Base-by-base conservation (phyloP, 1,140 invertebrate genomes). In the Ladona fulva region DNA sequence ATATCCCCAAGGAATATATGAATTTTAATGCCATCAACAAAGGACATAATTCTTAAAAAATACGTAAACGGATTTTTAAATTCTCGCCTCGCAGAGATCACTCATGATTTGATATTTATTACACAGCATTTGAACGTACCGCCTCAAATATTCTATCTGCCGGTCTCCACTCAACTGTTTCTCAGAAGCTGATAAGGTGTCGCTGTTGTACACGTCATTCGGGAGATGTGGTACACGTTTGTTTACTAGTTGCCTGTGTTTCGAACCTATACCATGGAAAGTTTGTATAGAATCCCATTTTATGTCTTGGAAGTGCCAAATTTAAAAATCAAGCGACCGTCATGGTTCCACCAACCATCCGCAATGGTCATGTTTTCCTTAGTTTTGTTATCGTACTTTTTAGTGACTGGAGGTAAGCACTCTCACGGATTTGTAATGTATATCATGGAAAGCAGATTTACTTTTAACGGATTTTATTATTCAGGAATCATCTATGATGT, bases 401-500 rank as follows among this genome's bases (percentile, higher is more conserved):
- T 99, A 79, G 97, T 99, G 59, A 99, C 97, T 77, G 97, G 97
- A 91, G 97, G 97, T 97, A 88, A 90, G 86, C 82, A 80, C 78
- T 14, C 16, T 74, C 22, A 24, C 22, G 16, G 24, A 22, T 24
- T 1, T 73, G 37, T 6, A 59, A 76, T 76, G 42, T 10, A 75
- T 74, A 52, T 24, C n/a, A 77, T 24, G 66, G 25, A 74, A 77
- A 66, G 52, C 42, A 77, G 8, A 8, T 37, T 5, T 8, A 37
- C 8, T 37, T 37, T 37, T 37, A 37, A 37, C 29, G 29, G 8
- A 37, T 37, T 5, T 76, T 76, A 22, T 81, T 80, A 89, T 88
- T 25, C 84, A 98, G 97, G 97, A 79, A 96, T 99, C 44, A 99
- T 99, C 82, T 99, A 99, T 86, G 97, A 99, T 87, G 96, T 99